phyloP scores from a whole-genome alignment of 2,113 vertebrate species.

The Triplophysa siluroides region DNA sequence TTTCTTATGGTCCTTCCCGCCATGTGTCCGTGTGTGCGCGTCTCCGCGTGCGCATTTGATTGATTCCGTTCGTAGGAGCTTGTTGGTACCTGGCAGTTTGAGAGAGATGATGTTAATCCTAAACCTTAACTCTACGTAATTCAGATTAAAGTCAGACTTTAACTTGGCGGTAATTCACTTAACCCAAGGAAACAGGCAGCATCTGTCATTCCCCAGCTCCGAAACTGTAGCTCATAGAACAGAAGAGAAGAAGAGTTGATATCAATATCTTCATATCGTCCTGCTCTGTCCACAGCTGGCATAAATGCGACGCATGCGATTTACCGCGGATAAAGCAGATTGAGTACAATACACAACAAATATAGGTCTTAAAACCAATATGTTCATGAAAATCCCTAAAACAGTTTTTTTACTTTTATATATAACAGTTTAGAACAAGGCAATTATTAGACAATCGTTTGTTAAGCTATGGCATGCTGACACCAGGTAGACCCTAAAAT shows the following conservation, averaged over 20 bases:
- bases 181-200: constrained; percentile 32
- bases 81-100: constrained; percentile 39
- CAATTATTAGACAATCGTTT: neutral
- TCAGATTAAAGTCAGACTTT: constrained; percentile 49
- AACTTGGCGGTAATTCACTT: constrained; percentile 52
- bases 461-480: neutral
- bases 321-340: constrained; percentile 9
- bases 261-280: constrained; percentile 32
- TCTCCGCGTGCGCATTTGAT: constrained; percentile 5
- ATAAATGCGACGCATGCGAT: neutral
- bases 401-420: neutral
- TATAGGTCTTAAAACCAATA: neutral
- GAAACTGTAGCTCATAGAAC: constrained; percentile 21
- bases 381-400: neutral
- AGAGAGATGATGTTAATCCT: constrained; percentile 46
- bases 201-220: constrained; percentile 23
- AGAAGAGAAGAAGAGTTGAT: constrained; percentile 1
- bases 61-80: constrained; percentile 33
- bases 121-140: constrained; percentile 43
- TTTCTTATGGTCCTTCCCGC: constrained; percentile 19
- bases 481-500: neutral
- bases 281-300: constrained; percentile 4
- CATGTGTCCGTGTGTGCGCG: neutral
- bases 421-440: neutral
- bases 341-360: neutral